phyloP scores from a whole-genome alignment of 2,113 vertebrate genomes.

The Ammodytes marinus region DNA sequence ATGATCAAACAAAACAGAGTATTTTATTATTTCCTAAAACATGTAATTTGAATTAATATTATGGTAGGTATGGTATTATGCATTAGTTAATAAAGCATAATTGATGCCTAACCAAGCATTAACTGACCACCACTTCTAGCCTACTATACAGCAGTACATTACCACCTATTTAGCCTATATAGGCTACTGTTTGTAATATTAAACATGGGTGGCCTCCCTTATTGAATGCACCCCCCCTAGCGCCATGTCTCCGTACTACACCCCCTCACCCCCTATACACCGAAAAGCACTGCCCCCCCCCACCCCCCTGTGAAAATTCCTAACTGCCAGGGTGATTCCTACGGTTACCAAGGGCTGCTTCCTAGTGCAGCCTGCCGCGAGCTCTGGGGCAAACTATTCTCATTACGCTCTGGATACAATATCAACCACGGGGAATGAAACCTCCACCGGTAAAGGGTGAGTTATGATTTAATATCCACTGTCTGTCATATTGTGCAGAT shows the following conservation, averaged over 20 bases:
- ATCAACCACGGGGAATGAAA: constrained; percentile 61
- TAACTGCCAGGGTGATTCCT: constrained; percentile 76
- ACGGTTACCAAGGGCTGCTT: constrained; percentile 69
- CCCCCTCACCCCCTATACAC: not conserved
- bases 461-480: constrained; percentile 35
- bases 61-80: not conserved
- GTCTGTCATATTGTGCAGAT: constrained; percentile 54
- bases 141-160: too few relatives aligned
- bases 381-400: constrained; percentile 50
- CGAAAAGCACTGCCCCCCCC: constrained; percentile 66
- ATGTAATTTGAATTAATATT: not conserved
- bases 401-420: constrained; percentile 52
- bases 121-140: too few relatives aligned
- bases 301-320: constrained; percentile 74
- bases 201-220: not conserved
- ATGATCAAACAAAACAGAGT: not conserved
- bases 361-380: constrained; percentile 57
- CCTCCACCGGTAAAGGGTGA: constrained; percentile 64
- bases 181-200: not conserved
- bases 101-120: not conserved
- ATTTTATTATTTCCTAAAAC: too few relatives aligned
- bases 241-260: constrained; percentile 33
- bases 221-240: constrained; percentile 56
- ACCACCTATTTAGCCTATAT: not conserved
- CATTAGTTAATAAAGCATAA: not conserved